A percentile compares a stretch with the other conserved stretches of the same genome.
Conservation (phyloP, 2,888 invertebrate genomes). For the Agrilus cyanescens region DNA sequence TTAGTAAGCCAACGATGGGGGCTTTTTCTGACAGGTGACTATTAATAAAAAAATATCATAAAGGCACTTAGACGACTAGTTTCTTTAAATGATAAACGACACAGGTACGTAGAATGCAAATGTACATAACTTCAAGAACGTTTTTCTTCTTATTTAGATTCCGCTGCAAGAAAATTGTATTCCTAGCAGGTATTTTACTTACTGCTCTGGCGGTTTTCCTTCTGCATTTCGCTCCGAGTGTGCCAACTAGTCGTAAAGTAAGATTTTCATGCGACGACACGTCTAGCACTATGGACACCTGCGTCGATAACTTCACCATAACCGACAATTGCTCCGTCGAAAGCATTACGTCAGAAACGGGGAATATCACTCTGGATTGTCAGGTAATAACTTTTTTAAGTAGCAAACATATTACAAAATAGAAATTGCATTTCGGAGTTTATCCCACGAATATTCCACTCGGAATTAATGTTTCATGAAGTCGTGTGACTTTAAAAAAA, state of each 20-base stretch:
- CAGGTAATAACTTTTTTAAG: no score
- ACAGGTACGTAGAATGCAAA: no score
- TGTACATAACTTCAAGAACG: no score
- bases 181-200: slow-evolving; percentile 59
- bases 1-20: slow-evolving; percentile 72
- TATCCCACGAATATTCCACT: no score
- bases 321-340: slow-evolving; percentile 39
- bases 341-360: slow-evolving; percentile 25
- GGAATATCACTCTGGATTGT: not conserved
- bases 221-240: slow-evolving; percentile 61
- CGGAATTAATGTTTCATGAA: no score
- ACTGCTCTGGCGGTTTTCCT: slow-evolving; percentile 58
- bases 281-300: slow-evolving; percentile 45
- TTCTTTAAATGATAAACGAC: no score
- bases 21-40: slow-evolving; percentile 52
- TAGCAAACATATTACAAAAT: no score
- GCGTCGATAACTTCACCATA: slow-evolving; percentile 32
- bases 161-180: slow-evolving; percentile 60
- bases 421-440: no score
- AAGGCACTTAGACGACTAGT: no score
- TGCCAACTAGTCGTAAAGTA: slow-evolving; percentile 40
- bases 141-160: slow-evolving; percentile 34
- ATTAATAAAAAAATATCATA: no score
- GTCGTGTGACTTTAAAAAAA: no score
- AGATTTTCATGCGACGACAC: slow-evolving; percentile 50